Conservation (phyloP, 2,797 vertebrate species). For the Hybognathus amarus region DNA sequence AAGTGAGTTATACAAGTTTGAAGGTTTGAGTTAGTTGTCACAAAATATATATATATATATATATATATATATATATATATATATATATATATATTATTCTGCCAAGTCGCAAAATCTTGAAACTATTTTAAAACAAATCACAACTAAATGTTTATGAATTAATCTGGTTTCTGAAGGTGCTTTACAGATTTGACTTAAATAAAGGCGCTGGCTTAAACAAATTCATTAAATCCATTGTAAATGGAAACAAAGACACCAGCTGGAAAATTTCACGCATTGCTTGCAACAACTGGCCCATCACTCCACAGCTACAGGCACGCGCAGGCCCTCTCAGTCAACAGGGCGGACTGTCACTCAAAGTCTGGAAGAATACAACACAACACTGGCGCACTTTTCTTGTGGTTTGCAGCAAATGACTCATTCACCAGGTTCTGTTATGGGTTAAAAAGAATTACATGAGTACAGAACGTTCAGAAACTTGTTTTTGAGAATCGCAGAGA, state of each 20-base stretch:
- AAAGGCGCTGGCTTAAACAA: not conserved
- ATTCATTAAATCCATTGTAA: not conserved
- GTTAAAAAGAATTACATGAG: conserved; percentile 9
- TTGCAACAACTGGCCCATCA: conserved; percentile 37
- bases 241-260: conserved; percentile 22
- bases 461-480: conserved; percentile 9
- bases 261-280: conserved; percentile 30
- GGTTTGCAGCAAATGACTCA: conserved; percentile 3
- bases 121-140: not conserved
- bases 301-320: conserved; percentile 4
- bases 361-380: conserved; percentile 12
- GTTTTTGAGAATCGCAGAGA: not conserved
- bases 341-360: conserved; percentile 38
- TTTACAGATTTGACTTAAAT: too few relatives aligned
- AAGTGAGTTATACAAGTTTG: not conserved
- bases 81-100: too few relatives aligned
- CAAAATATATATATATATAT: too few relatives aligned
- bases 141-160: not conserved
- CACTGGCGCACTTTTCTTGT: not conserved
- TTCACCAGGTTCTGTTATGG: conserved; percentile 7
- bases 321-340: not conserved
- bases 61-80: too few relatives aligned
- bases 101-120: not conserved
- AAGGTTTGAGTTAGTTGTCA: too few relatives aligned
- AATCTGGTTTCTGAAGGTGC: not conserved